Conservation (phyloP, 2,797 vertebrate genomes). For the Tadarida brasiliensis region DNA sequence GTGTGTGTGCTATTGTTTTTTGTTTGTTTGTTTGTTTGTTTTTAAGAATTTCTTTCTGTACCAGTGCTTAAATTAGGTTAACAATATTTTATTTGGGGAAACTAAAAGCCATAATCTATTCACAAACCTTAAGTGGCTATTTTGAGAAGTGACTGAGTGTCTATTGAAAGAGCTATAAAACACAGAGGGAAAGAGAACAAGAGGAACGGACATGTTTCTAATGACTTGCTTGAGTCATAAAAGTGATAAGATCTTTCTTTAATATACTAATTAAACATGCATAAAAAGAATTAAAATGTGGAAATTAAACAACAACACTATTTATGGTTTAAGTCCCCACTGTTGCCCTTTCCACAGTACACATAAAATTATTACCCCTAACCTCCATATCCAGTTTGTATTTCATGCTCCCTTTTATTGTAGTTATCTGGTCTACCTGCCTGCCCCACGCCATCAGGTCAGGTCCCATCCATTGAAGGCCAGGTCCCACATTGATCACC, state of each 20-base stretch:
- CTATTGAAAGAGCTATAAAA: background rate
- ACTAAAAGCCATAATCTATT: background rate
- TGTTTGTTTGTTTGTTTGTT: background rate
- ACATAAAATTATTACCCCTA: background rate
- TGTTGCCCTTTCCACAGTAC: background rate
- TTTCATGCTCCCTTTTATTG: background rate
- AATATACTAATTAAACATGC: slow-evolving; percentile 32
- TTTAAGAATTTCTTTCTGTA: background rate
- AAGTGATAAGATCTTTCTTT: slow-evolving; percentile 43
- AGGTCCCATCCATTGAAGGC: background rate
- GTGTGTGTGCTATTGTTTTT: no score
- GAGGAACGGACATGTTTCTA: background rate
- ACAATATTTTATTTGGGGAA: slow-evolving; percentile 33
- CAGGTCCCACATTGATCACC: background rate
- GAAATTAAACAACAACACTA: background rate
- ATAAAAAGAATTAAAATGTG: slow-evolving; percentile 34
- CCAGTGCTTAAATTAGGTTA: background rate
- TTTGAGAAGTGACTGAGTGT: background rate
- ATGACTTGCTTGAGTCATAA: background rate
- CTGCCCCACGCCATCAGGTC: background rate
- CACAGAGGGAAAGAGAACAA: background rate
- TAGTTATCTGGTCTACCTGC: background rate
- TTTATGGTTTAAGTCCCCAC: background rate
- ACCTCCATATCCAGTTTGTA: background rate
- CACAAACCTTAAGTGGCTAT: background rate